These are phyloP conservation scores for Cryptophagus acutangulus DNA, from an alignment of 2,888 invertebrate genomes.

Conservation along the genomic window DNA sequence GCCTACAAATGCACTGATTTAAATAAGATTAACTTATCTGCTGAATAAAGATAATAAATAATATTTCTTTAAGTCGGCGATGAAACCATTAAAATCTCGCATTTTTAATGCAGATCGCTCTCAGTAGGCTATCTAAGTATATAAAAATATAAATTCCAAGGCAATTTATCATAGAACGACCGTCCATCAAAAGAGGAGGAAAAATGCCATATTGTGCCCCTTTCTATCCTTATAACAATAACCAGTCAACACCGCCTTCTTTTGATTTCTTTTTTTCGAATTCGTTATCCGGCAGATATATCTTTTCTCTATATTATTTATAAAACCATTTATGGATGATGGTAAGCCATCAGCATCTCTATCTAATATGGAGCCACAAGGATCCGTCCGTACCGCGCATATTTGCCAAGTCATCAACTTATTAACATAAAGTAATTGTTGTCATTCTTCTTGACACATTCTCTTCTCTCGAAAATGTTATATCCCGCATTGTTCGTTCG, in stretches of 20 bases:
- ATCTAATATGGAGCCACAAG: neutral
- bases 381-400: too few relatives aligned
- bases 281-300: slow-evolving; percentile 24
- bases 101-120: too few relatives aligned
- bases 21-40: too few relatives aligned
- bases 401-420: slow-evolving; percentile 37
- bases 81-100: too few relatives aligned
- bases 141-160: slow-evolving; percentile 28
- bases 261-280: slow-evolving; percentile 29
- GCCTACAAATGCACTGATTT: too few relatives aligned
- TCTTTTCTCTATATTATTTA: too few relatives aligned
- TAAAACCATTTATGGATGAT: too few relatives aligned
- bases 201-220: slow-evolving; percentile 1
- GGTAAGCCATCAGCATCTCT: neutral
- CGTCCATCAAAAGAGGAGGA: slow-evolving; percentile 28
- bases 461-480: slow-evolving; percentile 26
- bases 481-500: too few relatives aligned
- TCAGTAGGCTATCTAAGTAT: slow-evolving; percentile 24
- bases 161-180: slow-evolving; percentile 37
- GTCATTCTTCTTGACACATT: slow-evolving; percentile 40
- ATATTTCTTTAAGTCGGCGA: too few relatives aligned
- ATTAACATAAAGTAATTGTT: slow-evolving; percentile 43
- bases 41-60: too few relatives aligned
- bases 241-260: slow-evolving; percentile 36
- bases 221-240: slow-evolving; percentile 34